phyloP scores from a whole-genome alignment of 2,113 vertebrate genomes.

The Atherinomorus stipes region DNA sequence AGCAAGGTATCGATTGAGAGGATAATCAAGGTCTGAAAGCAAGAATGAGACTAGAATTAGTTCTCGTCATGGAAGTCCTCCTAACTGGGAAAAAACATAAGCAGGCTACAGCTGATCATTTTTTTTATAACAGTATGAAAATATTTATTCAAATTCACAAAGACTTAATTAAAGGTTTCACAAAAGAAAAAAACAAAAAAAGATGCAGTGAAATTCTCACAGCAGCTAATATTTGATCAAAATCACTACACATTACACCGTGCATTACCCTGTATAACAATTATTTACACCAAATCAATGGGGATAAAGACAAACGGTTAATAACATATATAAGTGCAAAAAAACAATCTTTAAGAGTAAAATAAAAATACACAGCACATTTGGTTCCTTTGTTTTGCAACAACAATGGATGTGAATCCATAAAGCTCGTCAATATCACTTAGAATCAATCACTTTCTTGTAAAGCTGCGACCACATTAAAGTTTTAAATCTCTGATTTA shows the following conservation, averaged over 20 bases:
- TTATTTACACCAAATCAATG: constrained; percentile 45
- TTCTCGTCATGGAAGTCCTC: neutral
- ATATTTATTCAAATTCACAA: constrained; percentile 13
- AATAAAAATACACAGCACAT: neutral
- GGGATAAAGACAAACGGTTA: constrained; percentile 24
- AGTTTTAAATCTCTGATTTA: neutral
- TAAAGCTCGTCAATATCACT: neutral
- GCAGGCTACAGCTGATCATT: neutral
- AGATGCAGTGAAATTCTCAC: neutral
- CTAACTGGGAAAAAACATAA: neutral
- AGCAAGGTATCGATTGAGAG: neutral
- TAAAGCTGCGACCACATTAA: neutral
- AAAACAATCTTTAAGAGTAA: neutral
- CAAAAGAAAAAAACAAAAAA: too few species aligned
- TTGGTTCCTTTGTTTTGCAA: too few species aligned
- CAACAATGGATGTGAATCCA: too few species aligned
- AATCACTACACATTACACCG: too few species aligned
- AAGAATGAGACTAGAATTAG: neutral
- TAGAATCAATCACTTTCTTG: neutral
- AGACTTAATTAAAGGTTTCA: neutral
- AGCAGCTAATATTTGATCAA: too few species aligned
- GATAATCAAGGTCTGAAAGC: constrained; percentile 14
- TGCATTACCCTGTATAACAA: constrained; percentile 3
- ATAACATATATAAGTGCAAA: neutral
- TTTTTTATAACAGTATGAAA: neutral